phyloP scores from a whole-genome alignment of 37 sponge, comb jelly and placozoan genomes.

The Halichondria panicea region DNA sequence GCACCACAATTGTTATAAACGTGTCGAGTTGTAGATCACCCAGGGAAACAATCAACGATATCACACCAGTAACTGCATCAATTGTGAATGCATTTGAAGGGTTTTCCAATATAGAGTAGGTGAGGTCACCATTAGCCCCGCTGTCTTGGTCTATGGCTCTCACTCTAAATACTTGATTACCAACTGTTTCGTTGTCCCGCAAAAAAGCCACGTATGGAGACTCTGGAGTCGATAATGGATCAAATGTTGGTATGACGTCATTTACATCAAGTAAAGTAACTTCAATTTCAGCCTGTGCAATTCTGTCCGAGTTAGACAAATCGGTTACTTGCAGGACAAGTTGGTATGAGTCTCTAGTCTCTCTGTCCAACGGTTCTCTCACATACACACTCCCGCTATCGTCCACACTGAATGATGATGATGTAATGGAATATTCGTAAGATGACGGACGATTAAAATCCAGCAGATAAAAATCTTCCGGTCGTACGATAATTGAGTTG shows the following conservation, averaged over 20 bases:
- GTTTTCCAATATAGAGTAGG: slow-evolving; percentile 31
- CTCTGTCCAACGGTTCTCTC: slow-evolving; percentile 34
- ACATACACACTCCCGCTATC: slow-evolving; percentile 19
- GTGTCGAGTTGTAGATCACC: slow-evolving; percentile 6
- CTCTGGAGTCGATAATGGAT: too few relatives aligned
- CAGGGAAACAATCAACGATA: slow-evolving; percentile 11
- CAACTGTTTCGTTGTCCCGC: neutral
- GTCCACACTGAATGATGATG: too few relatives aligned
- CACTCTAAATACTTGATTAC: slow-evolving; percentile 12
- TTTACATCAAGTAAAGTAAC: slow-evolving; percentile 50
- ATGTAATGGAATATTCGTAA: slow-evolving; percentile 22
- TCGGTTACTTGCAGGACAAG: slow-evolving; percentile 59
- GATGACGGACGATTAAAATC: slow-evolving; percentile 17
- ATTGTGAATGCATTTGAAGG: slow-evolving; percentile 43
- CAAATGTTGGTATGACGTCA: slow-evolving; percentile 66
- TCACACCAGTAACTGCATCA: slow-evolving; percentile 40
- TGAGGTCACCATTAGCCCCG: slow-evolving; percentile 21
- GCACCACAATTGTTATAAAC: slow-evolving; percentile 20
- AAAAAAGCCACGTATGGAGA: neutral
- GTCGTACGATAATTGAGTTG: neutral
- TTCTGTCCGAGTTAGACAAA: neutral
- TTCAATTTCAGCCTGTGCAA: slow-evolving; percentile 39
- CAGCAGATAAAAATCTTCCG: neutral
- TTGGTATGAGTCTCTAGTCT: slow-evolving; percentile 14
- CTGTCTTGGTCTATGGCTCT: slow-evolving; percentile 49